Evolutionary conservation across 2,797 vertebrate genomes (phyloP), one percentile per base, ranked within the genome.

Genomic region (Halcyon smyrnensis): DNA sequence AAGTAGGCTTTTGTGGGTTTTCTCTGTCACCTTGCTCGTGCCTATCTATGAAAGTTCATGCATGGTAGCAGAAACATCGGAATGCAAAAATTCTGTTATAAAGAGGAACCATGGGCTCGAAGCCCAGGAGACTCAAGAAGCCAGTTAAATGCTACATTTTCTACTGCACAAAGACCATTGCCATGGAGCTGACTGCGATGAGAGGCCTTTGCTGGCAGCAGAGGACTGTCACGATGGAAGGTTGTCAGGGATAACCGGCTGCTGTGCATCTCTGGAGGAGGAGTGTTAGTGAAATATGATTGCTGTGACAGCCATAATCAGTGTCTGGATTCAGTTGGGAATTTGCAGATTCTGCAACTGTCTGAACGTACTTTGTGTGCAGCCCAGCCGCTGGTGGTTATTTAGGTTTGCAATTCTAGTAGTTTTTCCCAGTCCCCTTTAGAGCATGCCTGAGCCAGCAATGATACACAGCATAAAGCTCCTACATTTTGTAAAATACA

Each of bases 401-500:
- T 39, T 82, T 41, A 34, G 60, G 15, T 91, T 88, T 91, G 59
- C 56, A 81, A 30, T 43, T 74, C 48, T 64, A 23, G 39, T 78
- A 8, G 69, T 41, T 89, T 86, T 77, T 75, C 56, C 36, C 48
- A 46, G 51, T 77, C 30, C 13, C 3, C 15, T 71, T 79, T 37
- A 90, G 86, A 90, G 86, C 25, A 1, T 24, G 59, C 41, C 34
- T 8, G 57, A 87, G 51, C 79, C 79, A 78, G 78, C 89, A 67
- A 1, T 69, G 73, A 67, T 68, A 53, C 21, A n/a, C 36, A 7
- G 28, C 64, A 12, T 64, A 83, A 87, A 91, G 23, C 39, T 91
- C 63, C 87, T 74, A 48, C 77, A 24, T 90, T 95, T 81, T 82
- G 62, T 95, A 53, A 90, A 73, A 64, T 95, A 32, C 46, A 90